These are phyloP conservation scores for Apodemia zela DNA, from an alignment of 2,888 invertebrate species.

Conservation along the genomic window DNA sequence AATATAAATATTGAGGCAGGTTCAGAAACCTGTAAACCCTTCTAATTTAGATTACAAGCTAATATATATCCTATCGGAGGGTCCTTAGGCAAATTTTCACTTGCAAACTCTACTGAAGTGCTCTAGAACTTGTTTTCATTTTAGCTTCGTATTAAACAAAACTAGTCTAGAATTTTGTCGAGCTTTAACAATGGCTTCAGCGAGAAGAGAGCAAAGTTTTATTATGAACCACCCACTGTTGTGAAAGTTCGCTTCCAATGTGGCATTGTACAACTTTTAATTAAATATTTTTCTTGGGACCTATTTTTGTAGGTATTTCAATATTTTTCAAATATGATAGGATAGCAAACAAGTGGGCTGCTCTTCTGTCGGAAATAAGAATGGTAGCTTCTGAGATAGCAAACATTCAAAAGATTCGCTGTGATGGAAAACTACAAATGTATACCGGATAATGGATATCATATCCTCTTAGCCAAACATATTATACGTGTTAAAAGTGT, in stretches of 20 bases:
- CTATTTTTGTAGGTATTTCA: not conserved
- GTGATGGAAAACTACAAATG: too few relatives aligned
- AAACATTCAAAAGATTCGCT: too few relatives aligned
- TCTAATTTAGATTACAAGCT: not conserved
- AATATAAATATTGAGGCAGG: conserved; percentile 3
- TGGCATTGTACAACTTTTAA: not conserved
- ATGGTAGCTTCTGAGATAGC: too few relatives aligned
- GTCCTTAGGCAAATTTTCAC: not conserved
- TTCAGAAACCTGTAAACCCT: not conserved
- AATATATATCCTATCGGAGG: not conserved
- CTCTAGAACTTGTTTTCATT: conserved; percentile 1
- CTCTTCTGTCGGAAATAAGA: too few relatives aligned
- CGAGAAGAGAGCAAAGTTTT: conserved; percentile 6
- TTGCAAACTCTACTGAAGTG: not conserved
- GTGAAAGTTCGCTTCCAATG: not conserved
- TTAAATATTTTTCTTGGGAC: not conserved
- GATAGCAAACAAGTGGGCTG: too few relatives aligned
- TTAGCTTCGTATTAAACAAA: conserved; percentile 3
- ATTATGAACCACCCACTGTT: not conserved
- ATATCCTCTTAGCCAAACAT: too few relatives aligned
- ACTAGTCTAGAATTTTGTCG: not conserved
- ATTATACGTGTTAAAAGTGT: too few relatives aligned
- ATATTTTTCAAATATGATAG: too few relatives aligned
- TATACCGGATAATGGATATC: too few relatives aligned
- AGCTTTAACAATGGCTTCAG: not conserved